Base-by-base conservation (phyloP, 1,140 invertebrate species). In the Bombus superbus region DNA sequence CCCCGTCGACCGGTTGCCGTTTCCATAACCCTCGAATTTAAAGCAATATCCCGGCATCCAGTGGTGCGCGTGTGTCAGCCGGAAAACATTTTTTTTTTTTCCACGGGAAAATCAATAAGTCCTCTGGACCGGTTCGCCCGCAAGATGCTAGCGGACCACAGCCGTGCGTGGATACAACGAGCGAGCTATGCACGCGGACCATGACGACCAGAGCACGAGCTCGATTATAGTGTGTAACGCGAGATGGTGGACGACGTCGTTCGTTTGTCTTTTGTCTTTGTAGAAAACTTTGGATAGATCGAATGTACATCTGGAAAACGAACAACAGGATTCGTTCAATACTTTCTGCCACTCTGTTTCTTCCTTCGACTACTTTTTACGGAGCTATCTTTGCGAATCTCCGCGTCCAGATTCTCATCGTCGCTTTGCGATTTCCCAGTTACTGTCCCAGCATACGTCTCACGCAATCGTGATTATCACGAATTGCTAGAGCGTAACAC, bases 11-110 rank as follows among this genome's bases (percentile, higher is more conserved):
- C 38, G 35, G 68, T 25, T 40, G 35, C 68, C 68, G 71, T 73
- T 73, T 73, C 42, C 69, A 71, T 42, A 73, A 47, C 72, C 42
- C 72, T 42, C 18, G 68, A 81, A 71, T 81, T 81, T 81, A 73
- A 81, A 72, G 38, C 69, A 72, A 72, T 71, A 81, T 71, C 47
- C 35, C 78, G 44, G 32, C 47, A 18, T 71, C 44, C 44, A 28
- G 53, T 25, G 59, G 59, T n/a, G 59, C 66, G 68, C 68, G 69
- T 28, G 69, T 72, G 69, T 72, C 69, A 72, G 69, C 40, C 69
- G 69, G 40, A 72, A 42, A 72, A 42, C 69, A 72, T 71, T 40
- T 71, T 81, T 42, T 53, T 57, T 81, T 47, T 35, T 53, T 57
- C 3, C 66, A 66, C 28, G 35, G 2, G 28, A 47, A 68, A 78